phyloP scores from a whole-genome alignment of 2,113 vertebrate genomes.

The Calidris pugnax region DNA sequence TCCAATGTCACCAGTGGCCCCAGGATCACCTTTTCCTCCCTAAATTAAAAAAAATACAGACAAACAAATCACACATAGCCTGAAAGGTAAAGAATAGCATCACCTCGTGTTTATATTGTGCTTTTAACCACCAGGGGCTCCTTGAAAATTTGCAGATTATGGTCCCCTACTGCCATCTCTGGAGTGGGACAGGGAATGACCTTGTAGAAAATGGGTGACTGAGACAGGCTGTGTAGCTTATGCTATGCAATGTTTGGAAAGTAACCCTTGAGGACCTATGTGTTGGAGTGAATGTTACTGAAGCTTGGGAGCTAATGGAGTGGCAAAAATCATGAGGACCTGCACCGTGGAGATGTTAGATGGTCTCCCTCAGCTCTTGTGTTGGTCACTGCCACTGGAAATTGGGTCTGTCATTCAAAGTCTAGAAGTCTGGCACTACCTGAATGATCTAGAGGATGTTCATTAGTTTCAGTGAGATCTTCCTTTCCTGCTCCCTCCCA shows the following conservation, averaged over 20 bases:
- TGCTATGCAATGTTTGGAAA: not conserved
- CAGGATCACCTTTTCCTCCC: conserved; percentile 82
- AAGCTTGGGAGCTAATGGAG: not conserved
- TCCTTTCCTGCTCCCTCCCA: not conserved
- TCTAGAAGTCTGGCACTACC: not conserved
- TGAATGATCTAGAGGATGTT: not conserved
- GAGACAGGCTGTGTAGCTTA: not conserved
- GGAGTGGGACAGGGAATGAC: not conserved
- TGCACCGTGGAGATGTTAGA: not conserved
- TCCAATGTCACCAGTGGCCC: conserved; percentile 76
- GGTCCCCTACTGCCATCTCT: not conserved
- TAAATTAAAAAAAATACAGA: not conserved
- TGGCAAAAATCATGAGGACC: not conserved
- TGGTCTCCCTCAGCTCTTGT: not conserved
- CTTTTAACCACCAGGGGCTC: not conserved
- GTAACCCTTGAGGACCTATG: not conserved
- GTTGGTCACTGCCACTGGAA: not conserved
- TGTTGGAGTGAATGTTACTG: not conserved
- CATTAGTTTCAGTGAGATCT: not conserved
- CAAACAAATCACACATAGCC: not conserved
- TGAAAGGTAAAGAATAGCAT: not conserved
- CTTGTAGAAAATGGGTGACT: not conserved
- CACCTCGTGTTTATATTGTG: not conserved
- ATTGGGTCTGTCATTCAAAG: not conserved
- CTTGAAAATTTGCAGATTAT: not conserved